These are phyloP conservation scores for Platysternon megacephalum DNA, from an alignment of 2,113 vertebrate species.

Conservation along the genomic window DNA sequence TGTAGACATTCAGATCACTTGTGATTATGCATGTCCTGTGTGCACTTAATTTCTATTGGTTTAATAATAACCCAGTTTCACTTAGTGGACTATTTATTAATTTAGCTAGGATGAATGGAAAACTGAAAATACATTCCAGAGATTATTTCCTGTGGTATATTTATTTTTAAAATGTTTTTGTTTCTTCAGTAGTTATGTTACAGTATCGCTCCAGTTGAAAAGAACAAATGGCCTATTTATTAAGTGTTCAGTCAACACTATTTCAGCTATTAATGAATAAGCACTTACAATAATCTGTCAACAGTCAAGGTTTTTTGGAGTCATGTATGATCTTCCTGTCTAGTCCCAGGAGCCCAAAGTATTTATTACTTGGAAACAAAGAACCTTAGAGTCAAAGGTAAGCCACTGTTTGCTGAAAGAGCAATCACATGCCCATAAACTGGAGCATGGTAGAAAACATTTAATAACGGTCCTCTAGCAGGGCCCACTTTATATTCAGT, in stretches of 20 bases:
- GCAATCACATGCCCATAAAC: slow-evolving; percentile 37
- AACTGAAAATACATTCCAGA: slow-evolving; percentile 43
- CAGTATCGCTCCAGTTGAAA: slow-evolving; percentile 60
- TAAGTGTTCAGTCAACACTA: slow-evolving; percentile 63
- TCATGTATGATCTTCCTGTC: slow-evolving; percentile 75
- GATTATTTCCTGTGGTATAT: slow-evolving; percentile 48
- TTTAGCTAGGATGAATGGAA: slow-evolving; percentile 40
- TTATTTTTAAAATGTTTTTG: slow-evolving; percentile 53
- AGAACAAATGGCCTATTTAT: slow-evolving; percentile 74
- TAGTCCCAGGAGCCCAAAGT: slow-evolving; percentile 54
- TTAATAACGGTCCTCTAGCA: slow-evolving; percentile 10
- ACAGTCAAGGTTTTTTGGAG: slow-evolving; percentile 61
- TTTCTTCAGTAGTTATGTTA: slow-evolving; percentile 46
- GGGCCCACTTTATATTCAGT: background rate
- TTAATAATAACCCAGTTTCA: slow-evolving; percentile 28
- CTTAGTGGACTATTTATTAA: slow-evolving; percentile 57
- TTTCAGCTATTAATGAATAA: slow-evolving; percentile 71
- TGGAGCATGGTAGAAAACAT: background rate
- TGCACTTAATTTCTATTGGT: background rate
- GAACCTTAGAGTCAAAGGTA: slow-evolving; percentile 75
- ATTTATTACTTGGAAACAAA: slow-evolving; percentile 81
- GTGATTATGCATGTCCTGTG: background rate
- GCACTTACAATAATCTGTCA: slow-evolving; percentile 71
- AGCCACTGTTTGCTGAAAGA: slow-evolving; percentile 51
- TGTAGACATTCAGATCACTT: background rate